Base-by-base conservation (phyloP, 1,140 invertebrate species). In the Bacillus rossius region DNA sequence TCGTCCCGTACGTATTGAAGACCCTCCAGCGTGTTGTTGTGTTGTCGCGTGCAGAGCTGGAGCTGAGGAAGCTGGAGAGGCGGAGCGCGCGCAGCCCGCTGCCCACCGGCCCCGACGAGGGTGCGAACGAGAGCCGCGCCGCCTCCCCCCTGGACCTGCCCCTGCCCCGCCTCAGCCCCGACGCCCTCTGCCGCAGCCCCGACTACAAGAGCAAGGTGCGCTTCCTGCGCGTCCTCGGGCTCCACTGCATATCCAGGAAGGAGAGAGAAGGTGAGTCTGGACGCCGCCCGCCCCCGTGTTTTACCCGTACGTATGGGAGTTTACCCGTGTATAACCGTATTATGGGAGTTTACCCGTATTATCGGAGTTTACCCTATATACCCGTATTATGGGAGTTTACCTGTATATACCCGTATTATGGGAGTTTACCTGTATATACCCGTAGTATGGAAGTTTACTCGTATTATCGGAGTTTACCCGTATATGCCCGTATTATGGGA, bases 151-250 rank as follows among this genome's bases (percentile, higher is more conserved):
- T 72, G 1, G 62, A 67, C 59, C 67, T 76, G 47, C 75, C 74
- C 2, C 70, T 75, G 64, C 74, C 74, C n/a, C 64, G 59, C 10
- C 73, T 72, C 45, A 73, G 73, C 66, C 74, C 74, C 4, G 74
- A 76, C 38, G 66, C 70, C 57, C 64, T 77, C 52, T 64, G 72
- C 25, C 67, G 74, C 29, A 59, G 70, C 49, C 61, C 53, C 37
- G 49, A 61, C 45, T 52, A 51, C 42, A 48, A 60, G 38, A 45
- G 47, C 8, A 61, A 65, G 40, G 14, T 47, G 17, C 43, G 61
- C n/a, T 66, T 66, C 50, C 47, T 64, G 19, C 10, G 41, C 65
- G 58, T 22, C 3, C 45, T 61, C 8, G 57, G 55, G 14, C 48
- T 63, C 8, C 52, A 60, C n/a, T 34, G 38, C n/a, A 16, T 55